phyloP scores from a whole-genome alignment of 1,140 invertebrate genomes.

The Drosophila pectinifera region DNA sequence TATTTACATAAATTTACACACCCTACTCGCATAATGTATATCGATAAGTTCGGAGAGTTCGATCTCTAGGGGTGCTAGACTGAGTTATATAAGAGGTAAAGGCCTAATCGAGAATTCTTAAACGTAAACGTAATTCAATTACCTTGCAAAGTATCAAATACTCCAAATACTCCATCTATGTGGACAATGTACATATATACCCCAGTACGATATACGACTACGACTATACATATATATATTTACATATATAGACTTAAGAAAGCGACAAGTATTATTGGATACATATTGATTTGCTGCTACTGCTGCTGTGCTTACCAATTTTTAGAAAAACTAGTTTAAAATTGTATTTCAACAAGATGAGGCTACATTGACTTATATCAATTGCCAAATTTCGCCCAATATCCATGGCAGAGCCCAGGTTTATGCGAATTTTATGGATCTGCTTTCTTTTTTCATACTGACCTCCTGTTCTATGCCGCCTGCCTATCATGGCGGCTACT shows the following conservation, averaged over 20 bases:
- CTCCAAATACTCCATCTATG: constrained; percentile 51
- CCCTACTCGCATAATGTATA: constrained; percentile 55
- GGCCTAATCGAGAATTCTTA: constrained; percentile 52
- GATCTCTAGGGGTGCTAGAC: constrained; percentile 79
- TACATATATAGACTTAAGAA: constrained; percentile 62
- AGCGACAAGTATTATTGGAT: constrained; percentile 43
- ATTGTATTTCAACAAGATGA: no score
- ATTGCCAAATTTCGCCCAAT: no score
- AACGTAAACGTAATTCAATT: constrained; percentile 76
- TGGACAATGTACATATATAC: constrained; percentile 33
- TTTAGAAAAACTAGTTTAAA: no score
- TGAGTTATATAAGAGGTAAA: constrained; percentile 58
- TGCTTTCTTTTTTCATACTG: no score
- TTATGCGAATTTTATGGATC: no score
- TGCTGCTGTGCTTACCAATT: no score
- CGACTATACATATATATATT: constrained; percentile 9
- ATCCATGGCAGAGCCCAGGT: no score
- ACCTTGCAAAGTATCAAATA: constrained; percentile 76
- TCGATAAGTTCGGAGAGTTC: constrained; percentile 65
- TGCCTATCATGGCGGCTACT: no score
- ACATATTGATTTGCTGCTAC: no score
- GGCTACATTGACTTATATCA: no score
- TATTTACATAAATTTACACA: constrained; percentile 19
- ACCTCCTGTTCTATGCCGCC: no score
- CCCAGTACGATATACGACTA: constrained; percentile 20